Evolutionary conservation across 1,140 invertebrate genomes (phyloP).

Genomic region (Drosophila auraria): DNA sequence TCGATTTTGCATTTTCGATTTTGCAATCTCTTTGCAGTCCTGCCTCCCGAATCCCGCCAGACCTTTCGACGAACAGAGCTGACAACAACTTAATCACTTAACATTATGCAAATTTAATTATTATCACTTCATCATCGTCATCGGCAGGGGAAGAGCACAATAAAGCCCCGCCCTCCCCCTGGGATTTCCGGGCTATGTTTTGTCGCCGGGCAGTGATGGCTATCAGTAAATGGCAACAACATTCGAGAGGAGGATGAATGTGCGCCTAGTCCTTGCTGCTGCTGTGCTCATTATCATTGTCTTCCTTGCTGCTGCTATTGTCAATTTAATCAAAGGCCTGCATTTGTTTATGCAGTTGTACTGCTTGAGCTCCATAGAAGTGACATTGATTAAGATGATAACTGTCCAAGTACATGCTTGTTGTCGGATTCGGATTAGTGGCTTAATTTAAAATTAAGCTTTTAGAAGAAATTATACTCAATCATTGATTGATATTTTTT

Average conservation of each 20-base stretch:
- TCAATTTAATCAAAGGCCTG: slow-evolving; percentile 67
- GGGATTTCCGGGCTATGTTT: slow-evolving; percentile 49
- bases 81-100: slow-evolving; percentile 81
- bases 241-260: slow-evolving; percentile 22
- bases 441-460: not conserved
- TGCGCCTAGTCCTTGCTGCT: slow-evolving; percentile 18
- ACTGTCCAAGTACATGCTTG: slow-evolving; percentile 2
- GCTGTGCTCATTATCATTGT: slow-evolving; percentile 37
- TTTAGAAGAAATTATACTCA: not conserved
- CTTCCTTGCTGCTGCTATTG: slow-evolving; percentile 34
- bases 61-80: slow-evolving; percentile 54
- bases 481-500: no score
- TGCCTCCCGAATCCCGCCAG: slow-evolving; percentile 28
- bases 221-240: slow-evolving; percentile 70
- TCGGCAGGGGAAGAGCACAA: slow-evolving; percentile 24
- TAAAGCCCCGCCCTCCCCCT: not conserved
- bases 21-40: slow-evolving; percentile 10
- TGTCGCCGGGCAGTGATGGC: slow-evolving; percentile 63
- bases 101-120: slow-evolving; percentile 81
- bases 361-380: slow-evolving; percentile 1
- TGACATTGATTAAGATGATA: slow-evolving; percentile 26
- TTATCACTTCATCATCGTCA: slow-evolving; percentile 78
- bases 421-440: slow-evolving; percentile 2
- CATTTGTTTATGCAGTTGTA: slow-evolving; percentile 71
- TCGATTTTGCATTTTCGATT: slow-evolving; percentile 65